Evolutionary conservation across 2,888 invertebrate genomes (phyloP), one percentile per base, ranked within the genome.

Genomic region (Synergus umbraculus): DNA sequence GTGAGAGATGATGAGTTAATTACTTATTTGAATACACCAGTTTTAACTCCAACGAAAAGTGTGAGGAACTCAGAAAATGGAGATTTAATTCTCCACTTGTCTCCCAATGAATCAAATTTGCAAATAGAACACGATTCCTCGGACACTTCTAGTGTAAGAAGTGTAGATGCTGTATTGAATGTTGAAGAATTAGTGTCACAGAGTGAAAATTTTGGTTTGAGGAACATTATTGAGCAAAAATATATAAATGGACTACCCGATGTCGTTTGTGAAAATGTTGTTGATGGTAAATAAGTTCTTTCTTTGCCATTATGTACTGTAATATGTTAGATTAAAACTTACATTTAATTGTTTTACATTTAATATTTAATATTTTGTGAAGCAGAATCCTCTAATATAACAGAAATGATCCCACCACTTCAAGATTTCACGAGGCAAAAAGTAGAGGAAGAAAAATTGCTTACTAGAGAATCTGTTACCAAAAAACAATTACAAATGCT

Each of bases 1-100:
- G 37, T n/a, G 69, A 85, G 80, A 77, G 89, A 90, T 5, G 89
- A 90, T 0, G 89, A 87, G 12, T 77, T 89, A 15, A 82, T 89
- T 22, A 85, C 85, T 2, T 89, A 85, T 79, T 77, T 89, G 29
- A 89, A 90, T 77, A 86, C 87, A 13, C 85, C 87, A 13, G 79
- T 79, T 13, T 78, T 78, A 29, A 86, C 87, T 37, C 87, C 89
- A 5, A 86, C 82, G 43, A 88, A 64, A 54, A 83, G 63, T 49
- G 58, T 76, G 13, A 63, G 43, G 29, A 86, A 83, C 43, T 58
- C 81, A 37, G 79, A 73, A 73, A 73, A 73, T 73, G 73, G 73
- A n/a, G 73, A 73, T 73, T 54, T 73, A 54, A 54, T 73, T 41
- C 49, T 73, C n/a, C 73, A 73, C n/a, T 73, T 73, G 37, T 15